A percentile compares a stretch with the other conserved stretches of the same genome.
Conservation (phyloP, 2,888 invertebrate species). For the Acanthosoma haemorrhoidale region DNA sequence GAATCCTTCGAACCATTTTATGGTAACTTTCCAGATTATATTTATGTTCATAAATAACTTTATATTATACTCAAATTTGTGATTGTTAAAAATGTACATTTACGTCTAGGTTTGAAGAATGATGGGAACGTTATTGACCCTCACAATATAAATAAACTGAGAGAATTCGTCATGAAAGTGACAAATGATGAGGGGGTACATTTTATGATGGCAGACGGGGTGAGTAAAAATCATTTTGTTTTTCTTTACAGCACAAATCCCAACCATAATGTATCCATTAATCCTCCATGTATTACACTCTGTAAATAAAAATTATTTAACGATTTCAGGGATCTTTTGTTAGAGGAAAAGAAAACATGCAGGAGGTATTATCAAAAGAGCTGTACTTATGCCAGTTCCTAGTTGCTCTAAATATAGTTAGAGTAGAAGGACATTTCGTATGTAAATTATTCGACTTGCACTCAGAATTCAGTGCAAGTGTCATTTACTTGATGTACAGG, state of each 20-base stretch:
- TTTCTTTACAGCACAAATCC: too few species aligned
- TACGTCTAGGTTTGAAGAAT: conserved; percentile 54
- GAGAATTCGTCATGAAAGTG: conserved; percentile 64
- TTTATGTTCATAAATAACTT: too few species aligned
- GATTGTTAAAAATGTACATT: conserved; percentile 1
- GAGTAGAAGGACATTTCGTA: conserved; percentile 85
- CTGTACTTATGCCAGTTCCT: conserved; percentile 91
- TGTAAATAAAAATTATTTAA: too few species aligned
- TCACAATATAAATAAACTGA: conserved; percentile 76
- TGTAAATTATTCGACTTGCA: conserved; percentile 95
- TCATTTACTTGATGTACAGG: conserved; percentile 88
- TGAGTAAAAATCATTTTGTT: too few species aligned
- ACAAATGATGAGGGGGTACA: conserved; percentile 79
- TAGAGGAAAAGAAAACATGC: conserved; percentile 88
- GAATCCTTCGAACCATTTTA: conserved; percentile 91
- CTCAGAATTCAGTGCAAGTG: conserved; percentile 86
- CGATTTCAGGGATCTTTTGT: conserved; percentile 82
- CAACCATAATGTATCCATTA: too few species aligned
- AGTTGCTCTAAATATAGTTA: conserved; percentile 78
- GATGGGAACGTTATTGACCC: conserved; percentile 87
- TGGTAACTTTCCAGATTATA: conserved; percentile 52
- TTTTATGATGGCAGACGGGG: conserved; percentile 97
- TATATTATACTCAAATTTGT: conserved; percentile 2
- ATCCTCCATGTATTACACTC: too few species aligned
- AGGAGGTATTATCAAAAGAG: conserved; percentile 91